Base-by-base conservation (phyloP, 2,797 vertebrate species). In the Notolabrus celidotus region DNA sequence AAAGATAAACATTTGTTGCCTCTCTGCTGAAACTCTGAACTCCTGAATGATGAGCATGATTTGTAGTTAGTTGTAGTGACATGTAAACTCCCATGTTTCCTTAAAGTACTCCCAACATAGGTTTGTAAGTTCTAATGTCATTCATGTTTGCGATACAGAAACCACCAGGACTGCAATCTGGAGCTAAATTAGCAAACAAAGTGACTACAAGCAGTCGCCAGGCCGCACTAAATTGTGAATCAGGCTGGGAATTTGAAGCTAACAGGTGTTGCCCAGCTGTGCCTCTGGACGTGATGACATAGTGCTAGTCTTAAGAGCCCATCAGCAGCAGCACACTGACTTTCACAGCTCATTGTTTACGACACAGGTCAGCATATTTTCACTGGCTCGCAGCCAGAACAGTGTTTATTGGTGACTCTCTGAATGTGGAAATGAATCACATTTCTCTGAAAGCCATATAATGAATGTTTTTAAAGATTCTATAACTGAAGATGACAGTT, bases 221-320 rank as follows among this genome's bases (percentile, higher is more conserved):
- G 50, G 67, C 57, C 42, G 74, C 20, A 5, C 61, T 85, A 83
- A 83, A 85, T 73, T 79, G 86, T 75, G 85, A 85, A 80, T 66
- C 74, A 77, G 83, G 43, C 77, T 78, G 74, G 80, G 77, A 80
- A 78, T 84, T 86, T 42, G 49, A 49, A 60, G 71, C 67, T 45
- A 83, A 82, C 91, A 92, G 88, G 91, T 92, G 90, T 88, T 82
- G 77, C 73, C 88, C 92, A 92, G 92, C 89, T 92, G 92, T 90
- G 89, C 74, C 77, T 68, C 52, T 79, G 87, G 88, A 81, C 84
- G 71, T 67, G 64, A 88, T 86, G 88, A 88, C 89, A 87, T 84
- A 71, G 81, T 72, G 65, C 69, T 70, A 63, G 79, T 79, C 85
- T 86, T 83, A 79, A 87, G 82, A 88, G 86, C 81, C 89, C 82